These are phyloP conservation scores for Erebia epiphron DNA, from an alignment of 2,888 invertebrate species.

Conservation along the genomic window DNA sequence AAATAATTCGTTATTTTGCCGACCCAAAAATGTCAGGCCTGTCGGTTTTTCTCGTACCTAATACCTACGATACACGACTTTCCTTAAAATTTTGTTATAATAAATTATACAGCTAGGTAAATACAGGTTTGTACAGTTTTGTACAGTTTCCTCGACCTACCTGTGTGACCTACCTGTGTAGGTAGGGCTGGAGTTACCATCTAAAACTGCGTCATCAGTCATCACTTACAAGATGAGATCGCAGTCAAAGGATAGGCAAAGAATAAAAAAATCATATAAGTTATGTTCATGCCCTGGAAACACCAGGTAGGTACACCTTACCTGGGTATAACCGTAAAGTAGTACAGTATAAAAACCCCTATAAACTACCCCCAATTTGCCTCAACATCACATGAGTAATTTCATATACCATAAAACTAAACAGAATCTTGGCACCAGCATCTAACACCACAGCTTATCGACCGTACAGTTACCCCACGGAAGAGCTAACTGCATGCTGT, in stretches of 20 bases:
- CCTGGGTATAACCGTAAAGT: background rate
- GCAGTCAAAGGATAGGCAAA: too few species aligned
- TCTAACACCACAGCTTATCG: background rate
- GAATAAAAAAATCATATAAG: too few species aligned
- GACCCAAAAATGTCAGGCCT: slow-evolving; percentile 14
- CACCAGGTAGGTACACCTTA: background rate
- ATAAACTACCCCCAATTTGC: slow-evolving; percentile 14
- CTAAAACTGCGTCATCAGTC: too few species aligned
- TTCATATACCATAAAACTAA: slow-evolving; percentile 24
- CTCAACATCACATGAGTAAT: slow-evolving; percentile 6
- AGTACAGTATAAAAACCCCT: slow-evolving; percentile 11
- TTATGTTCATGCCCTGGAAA: background rate
- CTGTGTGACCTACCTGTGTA: too few species aligned
- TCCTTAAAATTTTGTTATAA: background rate
- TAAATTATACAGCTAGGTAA: background rate
- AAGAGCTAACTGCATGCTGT: too few species aligned
- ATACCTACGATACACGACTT: background rate
- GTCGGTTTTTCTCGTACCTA: slow-evolving; percentile 1
- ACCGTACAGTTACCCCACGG: background rate
- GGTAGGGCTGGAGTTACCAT: too few species aligned
- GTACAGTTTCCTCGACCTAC: too few species aligned
- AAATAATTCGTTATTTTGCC: slow-evolving; percentile 8
- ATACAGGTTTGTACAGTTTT: too few species aligned
- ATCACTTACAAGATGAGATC: too few species aligned
- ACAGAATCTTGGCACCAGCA: slow-evolving; percentile 9